Base-by-base conservation (phyloP, 2,797 vertebrate genomes). In the Neosilurus mollespiculum region DNA sequence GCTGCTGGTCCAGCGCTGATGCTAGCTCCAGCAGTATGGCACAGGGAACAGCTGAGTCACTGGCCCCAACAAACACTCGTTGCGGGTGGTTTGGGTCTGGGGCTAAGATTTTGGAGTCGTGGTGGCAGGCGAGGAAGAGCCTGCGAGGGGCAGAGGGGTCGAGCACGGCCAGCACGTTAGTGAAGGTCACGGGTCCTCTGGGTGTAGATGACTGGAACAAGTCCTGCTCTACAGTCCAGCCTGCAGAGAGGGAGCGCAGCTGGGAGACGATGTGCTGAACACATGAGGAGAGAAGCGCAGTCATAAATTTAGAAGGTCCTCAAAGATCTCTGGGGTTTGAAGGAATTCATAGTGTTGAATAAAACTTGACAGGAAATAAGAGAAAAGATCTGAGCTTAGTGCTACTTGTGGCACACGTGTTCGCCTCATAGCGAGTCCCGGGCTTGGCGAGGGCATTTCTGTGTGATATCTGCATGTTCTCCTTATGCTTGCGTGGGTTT, bases 11-110 rank as follows among this genome's bases (percentile, higher is more conserved):
- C 7, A 98, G 93, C 16, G 94, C 94, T 0, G 93, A 90, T 0
- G 88, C 96, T 26, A 97, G 90, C 89, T 98, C 97, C 87, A 99
- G 91, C 54, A 99, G 95, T 88, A 98, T 93, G 30, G 97, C 94
- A 0, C 97, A 99, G 77, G 97, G 97, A 67, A 98, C 94, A 0
- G 97, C 97, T 0, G 97, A 98, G 88, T 99, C 97, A 0, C 96
- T 97, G 84, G 96, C 97, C 0, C 97, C 97, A 24, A 98, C 73
- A 43, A 98, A 98, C 9, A 92, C 89, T 61, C 70, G 92, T 78
- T 88, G 88, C 0, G 93, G 92, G 54, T 89, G 62, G 0, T 80
- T 86, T 0, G 91, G 80, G 82, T 94, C 93, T 0, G 85, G 82
- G 0, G 94, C 93, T 67, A 98, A 89, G 43, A 92, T 90, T 89